Evolutionary conservation across 1,140 invertebrate genomes (phyloP).

Genomic region (Pachypsylla venusta): DNA sequence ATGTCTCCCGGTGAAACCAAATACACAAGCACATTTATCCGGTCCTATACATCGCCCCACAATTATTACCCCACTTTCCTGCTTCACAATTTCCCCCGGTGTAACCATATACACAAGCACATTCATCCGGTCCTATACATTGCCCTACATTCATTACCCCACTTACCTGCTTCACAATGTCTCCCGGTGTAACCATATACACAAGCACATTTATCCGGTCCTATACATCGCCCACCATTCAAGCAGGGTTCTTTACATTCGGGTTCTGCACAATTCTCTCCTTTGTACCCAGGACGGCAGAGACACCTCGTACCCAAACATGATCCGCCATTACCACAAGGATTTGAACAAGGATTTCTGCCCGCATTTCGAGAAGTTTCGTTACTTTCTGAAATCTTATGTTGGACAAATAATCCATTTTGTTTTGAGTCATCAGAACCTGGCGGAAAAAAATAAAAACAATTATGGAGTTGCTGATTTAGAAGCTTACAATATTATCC

Average conservation of each 20-base stretch:
- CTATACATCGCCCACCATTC: constrained; percentile 72
- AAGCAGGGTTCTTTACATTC: constrained; percentile 62
- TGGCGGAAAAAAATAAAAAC: too few species aligned
- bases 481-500: too few species aligned
- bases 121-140: constrained; percentile 48
- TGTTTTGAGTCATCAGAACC: too few species aligned
- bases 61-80: constrained; percentile 66
- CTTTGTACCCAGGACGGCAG: constrained; percentile 54
- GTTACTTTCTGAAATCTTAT: too few species aligned
- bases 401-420: too few species aligned
- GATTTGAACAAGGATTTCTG: constrained; percentile 41
- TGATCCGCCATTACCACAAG: constrained; percentile 61
- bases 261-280: constrained; percentile 63
- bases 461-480: too few species aligned
- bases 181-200: constrained; percentile 69
- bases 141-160: constrained; percentile 54
- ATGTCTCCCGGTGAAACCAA: constrained; percentile 62
- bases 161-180: constrained; percentile 59
- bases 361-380: too few species aligned
- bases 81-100: constrained; percentile 61
- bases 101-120: constrained; percentile 55
- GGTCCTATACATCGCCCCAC: constrained; percentile 72
- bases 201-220: constrained; percentile 69
- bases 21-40: constrained; percentile 69
- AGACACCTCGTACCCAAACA: constrained; percentile 47